Conservation (phyloP, 2,888 invertebrate genomes). For the Macrosiphum euphorbiae region DNA sequence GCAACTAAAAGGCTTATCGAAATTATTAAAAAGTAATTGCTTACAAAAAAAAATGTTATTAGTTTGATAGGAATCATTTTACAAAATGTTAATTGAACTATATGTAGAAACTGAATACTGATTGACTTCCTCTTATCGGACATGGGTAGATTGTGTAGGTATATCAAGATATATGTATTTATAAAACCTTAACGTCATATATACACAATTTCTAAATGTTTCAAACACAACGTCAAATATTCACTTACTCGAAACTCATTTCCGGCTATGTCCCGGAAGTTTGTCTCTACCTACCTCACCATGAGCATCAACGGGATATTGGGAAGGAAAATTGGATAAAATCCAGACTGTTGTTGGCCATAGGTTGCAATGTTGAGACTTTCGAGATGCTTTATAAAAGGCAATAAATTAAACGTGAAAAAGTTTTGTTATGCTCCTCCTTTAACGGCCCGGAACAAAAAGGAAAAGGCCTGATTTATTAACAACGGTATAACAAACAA, state of each 20-base stretch:
- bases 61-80: not conserved
- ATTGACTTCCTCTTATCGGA: not conserved
- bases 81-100: not conserved
- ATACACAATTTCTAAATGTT: constrained; percentile 11
- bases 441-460: constrained; percentile 34
- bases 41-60: not conserved
- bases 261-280: constrained; percentile 54
- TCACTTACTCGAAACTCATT: constrained; percentile 62
- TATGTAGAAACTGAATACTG: not conserved
- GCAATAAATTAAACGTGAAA: constrained; percentile 44
- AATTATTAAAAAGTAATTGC: not conserved
- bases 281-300: constrained; percentile 39
- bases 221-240: constrained; percentile 50
- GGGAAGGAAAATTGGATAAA: constrained; percentile 52
- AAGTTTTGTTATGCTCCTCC: constrained; percentile 43
- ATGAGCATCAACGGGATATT: constrained; percentile 34
- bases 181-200: not conserved
- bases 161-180: constrained; percentile 26
- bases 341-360: constrained; percentile 42
- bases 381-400: constrained; percentile 47
- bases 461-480: constrained; percentile 46
- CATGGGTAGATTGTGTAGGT: not conserved
- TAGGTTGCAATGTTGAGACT: constrained; percentile 35
- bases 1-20: not conserved
- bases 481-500: not conserved